Evolutionary conservation across 2,797 vertebrate genomes (phyloP), one percentile per base, ranked within the genome.

Genomic region (Clarias laeviceps): DNA sequence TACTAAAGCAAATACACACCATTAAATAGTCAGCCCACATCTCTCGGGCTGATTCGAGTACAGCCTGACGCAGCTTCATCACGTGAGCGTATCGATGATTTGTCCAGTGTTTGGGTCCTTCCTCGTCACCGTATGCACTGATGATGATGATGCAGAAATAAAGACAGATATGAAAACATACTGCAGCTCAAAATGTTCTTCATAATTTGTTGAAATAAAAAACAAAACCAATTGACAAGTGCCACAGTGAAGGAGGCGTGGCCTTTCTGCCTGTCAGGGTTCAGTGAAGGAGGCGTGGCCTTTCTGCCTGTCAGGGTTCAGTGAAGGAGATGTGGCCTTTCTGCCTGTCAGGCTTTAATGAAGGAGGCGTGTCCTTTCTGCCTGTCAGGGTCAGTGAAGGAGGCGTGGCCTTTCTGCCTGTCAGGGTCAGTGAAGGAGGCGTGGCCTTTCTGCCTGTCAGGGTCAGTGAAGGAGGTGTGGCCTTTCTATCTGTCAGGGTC

Each of bases 1-100:
- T 50, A 34, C 20, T 56, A 74, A 62, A 85, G 59, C 15, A 15
- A 24, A 78, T 15, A 89, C 96, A 87, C 90, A 98, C 97, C 96
- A 98, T 90, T 80, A 98, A 95, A 91, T 97, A 98, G 89, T 99
- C 97, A 0, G 97, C 97, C 97, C 97, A 98, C 93, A 97, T 96
- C 86, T 97, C 96, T 22, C 97, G 94, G 3, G 97, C 97, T 0
- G 97, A 94, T 40, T 96, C 96, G 87, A 98, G 91, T 0, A 97
- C 97, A 0, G 95, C 96, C 91, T 98, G 97, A 0, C 97, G 95
- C n/a, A 99, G 93, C 91, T 96, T 97, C 97, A 99, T 98, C 9
- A 99, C 89, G 0, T 98, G 96, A 61, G 97, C 96, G 0, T 98
- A 98, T 37, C 97, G 96, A 0, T 90, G 86, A 59, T 95, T 96